Base-by-base conservation (phyloP, 2,888 invertebrate genomes). In the Phoenoteleia sp. region DNA sequence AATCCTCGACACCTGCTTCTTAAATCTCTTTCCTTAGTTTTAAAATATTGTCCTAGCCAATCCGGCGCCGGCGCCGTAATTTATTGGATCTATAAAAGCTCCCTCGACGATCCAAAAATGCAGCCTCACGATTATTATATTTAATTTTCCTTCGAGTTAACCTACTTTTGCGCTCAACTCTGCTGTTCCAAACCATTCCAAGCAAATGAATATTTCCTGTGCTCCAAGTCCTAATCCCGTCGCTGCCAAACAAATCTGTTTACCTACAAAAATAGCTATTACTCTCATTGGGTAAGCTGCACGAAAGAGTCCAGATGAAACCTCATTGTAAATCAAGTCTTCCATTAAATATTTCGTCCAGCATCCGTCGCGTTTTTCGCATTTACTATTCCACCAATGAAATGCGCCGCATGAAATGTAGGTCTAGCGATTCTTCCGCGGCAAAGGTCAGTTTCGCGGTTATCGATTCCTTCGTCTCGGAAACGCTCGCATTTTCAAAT, bases 241-340 rank as follows among this genome's bases (percentile, higher is more conserved):
- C 3, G 6, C n/a, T 39, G 17, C 45, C 25, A 52, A 52, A 52
- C 52, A 52, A 52, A 25, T n/a, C 25, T 52, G 52, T 52, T 52
- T 52, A 25, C 23, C 52, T 52, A n/a, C 52, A 25, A 52, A 52
- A 52, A 23, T 52, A 25, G 52, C 52, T 52, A 52, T 52, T 52
- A 52, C 52, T 23, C 25, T 52, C 13, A 25, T 25, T 15, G 42
- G 47, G 21, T 47, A n/a, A n/a, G n/a, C 21, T 7, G 19, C 47
- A 52, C 52, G 25, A 52, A 52, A 52, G 52, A 0, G 52, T 2
- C n/a, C n/a, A n/a, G n/a, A n/a, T n/a, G n/a, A n/a, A n/a, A n/a
- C n/a, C n/a, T n/a, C n/a, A n/a, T n/a, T n/a, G 25, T 7, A 15
- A 45, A 17, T 17, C 45, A 45, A 25, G 23, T 25, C 9, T 23